Evolutionary conservation across 2,888 invertebrate species (phyloP).

Genomic region (Xiphydria camelus): DNA sequence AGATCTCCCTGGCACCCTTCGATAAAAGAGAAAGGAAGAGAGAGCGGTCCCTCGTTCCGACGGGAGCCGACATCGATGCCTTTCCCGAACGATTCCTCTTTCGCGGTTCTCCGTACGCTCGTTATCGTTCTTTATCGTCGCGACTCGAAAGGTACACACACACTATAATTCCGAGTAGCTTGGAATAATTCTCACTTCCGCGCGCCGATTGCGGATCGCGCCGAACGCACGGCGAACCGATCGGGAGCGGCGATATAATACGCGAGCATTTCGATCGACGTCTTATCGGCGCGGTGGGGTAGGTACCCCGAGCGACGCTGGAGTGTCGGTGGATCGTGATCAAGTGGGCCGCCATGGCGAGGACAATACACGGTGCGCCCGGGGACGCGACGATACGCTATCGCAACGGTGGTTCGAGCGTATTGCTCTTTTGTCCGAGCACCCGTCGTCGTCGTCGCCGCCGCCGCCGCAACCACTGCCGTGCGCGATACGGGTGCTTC

Average conservation of each 20-base stretch:
- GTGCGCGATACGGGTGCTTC: too few species aligned
- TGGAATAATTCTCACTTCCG: too few species aligned
- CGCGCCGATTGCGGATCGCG: too few species aligned
- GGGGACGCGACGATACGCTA: constrained; percentile 52
- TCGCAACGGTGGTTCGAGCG: constrained; percentile 33
- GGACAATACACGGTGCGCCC: constrained; percentile 51
- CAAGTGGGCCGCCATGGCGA: constrained; percentile 57
- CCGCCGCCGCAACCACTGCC: too few species aligned
- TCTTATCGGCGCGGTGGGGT: too few species aligned
- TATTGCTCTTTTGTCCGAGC: constrained; percentile 56
- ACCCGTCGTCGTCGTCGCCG: constrained; percentile 26
- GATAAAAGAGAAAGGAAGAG: constrained; percentile 8
- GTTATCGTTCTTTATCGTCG: too few species aligned
- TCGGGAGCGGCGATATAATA: constrained; percentile 15
- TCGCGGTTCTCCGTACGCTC: too few species aligned
- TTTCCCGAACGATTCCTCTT: too few species aligned
- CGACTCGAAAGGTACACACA: too few species aligned
- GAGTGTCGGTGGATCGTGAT: constrained; percentile 56
- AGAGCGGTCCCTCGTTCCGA: too few species aligned
- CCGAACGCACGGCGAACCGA: not conserved
- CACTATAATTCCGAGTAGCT: too few species aligned
- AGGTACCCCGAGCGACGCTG: constrained; percentile 45
- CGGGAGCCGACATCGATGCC: too few species aligned
- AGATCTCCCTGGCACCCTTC: constrained; percentile 10
- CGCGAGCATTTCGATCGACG: constrained; percentile 58